These are phyloP conservation scores for Leptopilina drosophilae DNA, from an alignment of 2,888 invertebrate species.

Conservation along the genomic window DNA sequence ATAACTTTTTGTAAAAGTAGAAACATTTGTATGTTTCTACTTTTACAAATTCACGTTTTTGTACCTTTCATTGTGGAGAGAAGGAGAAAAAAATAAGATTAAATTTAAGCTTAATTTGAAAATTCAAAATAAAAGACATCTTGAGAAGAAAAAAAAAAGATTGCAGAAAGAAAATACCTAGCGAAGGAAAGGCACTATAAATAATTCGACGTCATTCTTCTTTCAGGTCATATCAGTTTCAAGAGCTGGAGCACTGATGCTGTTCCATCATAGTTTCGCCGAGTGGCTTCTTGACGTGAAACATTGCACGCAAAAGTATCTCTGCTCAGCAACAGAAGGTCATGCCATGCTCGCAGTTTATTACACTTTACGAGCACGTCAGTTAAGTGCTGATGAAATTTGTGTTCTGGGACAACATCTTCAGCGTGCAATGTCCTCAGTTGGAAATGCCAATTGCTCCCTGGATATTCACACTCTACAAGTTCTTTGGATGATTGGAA, in stretches of 20 bases:
- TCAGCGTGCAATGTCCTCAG: constrained; percentile 70
- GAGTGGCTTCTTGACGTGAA: constrained; percentile 98
- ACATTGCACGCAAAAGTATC: constrained; percentile 96
- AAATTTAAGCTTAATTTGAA: no score
- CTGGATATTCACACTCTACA: constrained; percentile 83
- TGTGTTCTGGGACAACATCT: constrained; percentile 81
- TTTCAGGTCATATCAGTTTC: constrained; percentile 80
- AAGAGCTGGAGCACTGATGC: constrained; percentile 81
- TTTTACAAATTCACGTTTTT: no score
- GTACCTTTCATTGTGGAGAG: no score
- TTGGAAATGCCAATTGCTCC: constrained; percentile 67
- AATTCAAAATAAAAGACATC: no score
- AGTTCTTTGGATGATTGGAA: constrained; percentile 86
- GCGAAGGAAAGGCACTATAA: neutral
- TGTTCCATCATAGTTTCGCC: constrained; percentile 97
- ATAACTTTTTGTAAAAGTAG: no score
- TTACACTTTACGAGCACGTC: constrained; percentile 84
- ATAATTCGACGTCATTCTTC: neutral
- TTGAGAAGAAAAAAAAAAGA: no score
- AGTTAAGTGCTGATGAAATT: constrained; percentile 85
- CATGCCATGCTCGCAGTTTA: constrained; percentile 93
- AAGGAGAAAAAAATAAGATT: no score
- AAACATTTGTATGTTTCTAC: no score
- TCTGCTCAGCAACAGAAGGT: constrained; percentile 91
- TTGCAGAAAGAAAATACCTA: neutral